Evolutionary conservation across 2,113 vertebrate genomes (phyloP), one percentile per base, ranked within the genome.

Genomic region (Uria aalge): DNA sequence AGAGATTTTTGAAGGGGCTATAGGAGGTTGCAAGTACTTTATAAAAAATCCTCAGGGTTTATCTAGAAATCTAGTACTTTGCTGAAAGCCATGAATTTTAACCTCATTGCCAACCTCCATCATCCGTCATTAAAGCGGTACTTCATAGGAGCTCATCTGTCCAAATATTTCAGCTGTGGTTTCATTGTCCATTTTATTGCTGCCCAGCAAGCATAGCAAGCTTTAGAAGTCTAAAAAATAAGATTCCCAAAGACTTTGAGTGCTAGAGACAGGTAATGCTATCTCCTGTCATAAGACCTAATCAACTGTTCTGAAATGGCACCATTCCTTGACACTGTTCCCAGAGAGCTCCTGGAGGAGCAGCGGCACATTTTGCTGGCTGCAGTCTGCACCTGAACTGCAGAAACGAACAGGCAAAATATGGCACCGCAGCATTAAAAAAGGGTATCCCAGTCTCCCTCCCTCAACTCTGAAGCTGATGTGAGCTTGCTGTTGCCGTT

Each of bases 211-310:
- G 38, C 23, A 77, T 11, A 91, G 72, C 86, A 94, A n/a, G 43
- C 23, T 96, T 91, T 72, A 87, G 91, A 92, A 96, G 73, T 82
- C 91, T 71, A n/a, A 66, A 88, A 95, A 71, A 47, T 53, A 43
- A 77, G 7, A 41, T 63, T 73, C 48, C 18, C n/a, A 32, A 60
- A 74, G 60, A 41, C 23, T 63, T 50, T 30, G 19, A 55, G 12
- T 29, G 26, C 18, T 81, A 85, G 22, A 71, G 15, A n/a, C 8
- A 69, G 29, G 17, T 73, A 43, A 40, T 55, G 47, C 3, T n/a
- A 38, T 30, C 11, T 48, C 53, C 48, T 77, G 40, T 34, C 21
- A 12, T 64, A 80, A 89, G 24, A 67, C 12, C 47, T 50, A 81
- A 62, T 9, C 34, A 77, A 12, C 21, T 52, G 6, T 29, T 85